phyloP scores from a whole-genome alignment of 1,140 invertebrate genomes.

The Drosophila bocki region DNA sequence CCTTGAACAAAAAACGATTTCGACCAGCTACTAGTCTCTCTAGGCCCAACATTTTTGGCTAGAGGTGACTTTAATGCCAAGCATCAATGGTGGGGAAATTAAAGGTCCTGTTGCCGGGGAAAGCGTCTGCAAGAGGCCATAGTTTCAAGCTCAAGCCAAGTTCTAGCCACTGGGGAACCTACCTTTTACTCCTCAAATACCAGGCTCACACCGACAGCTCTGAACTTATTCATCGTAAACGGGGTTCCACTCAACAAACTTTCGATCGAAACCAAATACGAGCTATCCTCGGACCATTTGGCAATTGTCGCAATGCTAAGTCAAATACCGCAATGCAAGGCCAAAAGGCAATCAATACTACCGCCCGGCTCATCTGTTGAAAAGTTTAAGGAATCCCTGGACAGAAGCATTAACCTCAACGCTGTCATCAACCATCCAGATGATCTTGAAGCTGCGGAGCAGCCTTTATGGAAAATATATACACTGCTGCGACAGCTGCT shows the following conservation, averaged over 20 bases:
- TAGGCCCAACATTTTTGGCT: constrained; percentile 4
- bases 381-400: constrained; percentile 2
- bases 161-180: constrained; percentile 18
- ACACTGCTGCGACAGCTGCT: constrained; percentile 9
- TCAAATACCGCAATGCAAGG: constrained; percentile 9
- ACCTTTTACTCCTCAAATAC: constrained; percentile 16
- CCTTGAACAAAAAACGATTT: constrained; percentile 19
- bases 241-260: constrained; percentile 8
- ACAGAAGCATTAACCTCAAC: neutral
- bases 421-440: neutral
- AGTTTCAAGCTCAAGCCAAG: constrained; percentile 3
- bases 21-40: neutral
- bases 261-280: constrained; percentile 7
- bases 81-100: constrained; percentile 20
- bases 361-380: constrained; percentile 4
- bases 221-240: constrained; percentile 10
- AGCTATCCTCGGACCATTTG: constrained; percentile 18
- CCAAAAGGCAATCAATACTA: constrained; percentile 11
- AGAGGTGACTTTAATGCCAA: constrained; percentile 27
- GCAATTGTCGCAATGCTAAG: constrained; percentile 85
- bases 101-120: constrained; percentile 11
- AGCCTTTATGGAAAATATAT: neutral
- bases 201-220: constrained; percentile 4
- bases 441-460: no score
- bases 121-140: constrained; percentile 25